Evolutionary conservation across 2,113 vertebrate species (phyloP), one percentile per base, ranked within the genome.

Genomic region (Hippotragus niger): DNA sequence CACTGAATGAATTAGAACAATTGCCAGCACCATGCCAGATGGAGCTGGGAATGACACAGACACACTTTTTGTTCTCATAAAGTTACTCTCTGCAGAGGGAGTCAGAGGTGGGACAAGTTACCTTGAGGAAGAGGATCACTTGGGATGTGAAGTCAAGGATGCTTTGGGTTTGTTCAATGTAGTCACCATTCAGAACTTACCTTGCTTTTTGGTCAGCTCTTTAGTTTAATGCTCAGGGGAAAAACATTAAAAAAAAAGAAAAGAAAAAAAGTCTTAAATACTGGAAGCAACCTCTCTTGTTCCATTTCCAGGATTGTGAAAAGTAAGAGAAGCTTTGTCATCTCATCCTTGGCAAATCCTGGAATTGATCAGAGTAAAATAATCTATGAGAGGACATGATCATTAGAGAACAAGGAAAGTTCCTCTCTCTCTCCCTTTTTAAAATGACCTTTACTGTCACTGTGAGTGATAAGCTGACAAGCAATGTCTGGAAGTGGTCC

Each of bases 121-220:
- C 27, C 76, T 50, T 80, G 29, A 31, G 8, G 1, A 50, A 33
- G 43, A 80, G 15, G 45, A 31, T 31, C 76, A 80, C 29, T 19
- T 47, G 43, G 76, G 76, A 80, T 0, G 1, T 80, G 76, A 80
- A 80, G 43, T 80, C 88, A 12, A 7, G 21, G 25, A 58, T 19
- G 2, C 9, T 23, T 19, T 5, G 31, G 50, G 13, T 31, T 4
- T 3, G 3, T 25, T n/a, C 21, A 23, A 0, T 12, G n/a, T 5
- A 0, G 3, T 19, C 53, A 3, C 7, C 11, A 2, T 7, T 52
- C 29, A 29, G 60, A 43, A 19, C 27, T 17, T n/a, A 29, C 62
- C 83, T 71, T 83, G 36, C 3, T 55, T 62, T 23, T 57, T 1
- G 13, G 52, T 52, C 19, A 45, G 19, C 81, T 95, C 29, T 36